A percentile compares a stretch with the other conserved stretches of the same genome.
Conservation (phyloP, 2,797 vertebrate species). For the Arrhamphus sclerolepis region DNA sequence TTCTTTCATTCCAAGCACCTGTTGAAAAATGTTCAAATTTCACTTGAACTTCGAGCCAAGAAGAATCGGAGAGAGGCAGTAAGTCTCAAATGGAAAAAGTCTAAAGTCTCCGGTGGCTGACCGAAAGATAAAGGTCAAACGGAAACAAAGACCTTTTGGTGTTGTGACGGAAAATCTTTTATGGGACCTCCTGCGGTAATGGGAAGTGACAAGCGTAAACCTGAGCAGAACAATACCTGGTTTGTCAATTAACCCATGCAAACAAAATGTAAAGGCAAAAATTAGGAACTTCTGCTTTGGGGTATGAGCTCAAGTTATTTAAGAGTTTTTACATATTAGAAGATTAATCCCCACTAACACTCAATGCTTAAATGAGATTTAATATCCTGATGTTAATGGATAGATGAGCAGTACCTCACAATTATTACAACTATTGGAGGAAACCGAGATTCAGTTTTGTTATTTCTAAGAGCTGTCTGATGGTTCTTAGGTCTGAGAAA, state of each 20-base stretch:
- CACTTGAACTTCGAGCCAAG: slow-evolving; percentile 14
- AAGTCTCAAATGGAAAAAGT: slow-evolving; percentile 48
- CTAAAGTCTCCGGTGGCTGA: slow-evolving; percentile 33
- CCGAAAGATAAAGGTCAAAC: slow-evolving; percentile 52
- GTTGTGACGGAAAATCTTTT: slow-evolving; percentile 69
- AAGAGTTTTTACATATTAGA: too few relatives aligned
- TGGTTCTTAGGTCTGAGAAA: too few relatives aligned
- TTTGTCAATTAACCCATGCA: slow-evolving; percentile 70
- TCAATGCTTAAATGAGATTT: too few relatives aligned
- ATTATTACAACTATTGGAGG: too few relatives aligned
- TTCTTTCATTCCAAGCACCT: slow-evolving; percentile 56
- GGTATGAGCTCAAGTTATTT: not conserved
- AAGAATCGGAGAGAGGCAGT: slow-evolving; percentile 27
- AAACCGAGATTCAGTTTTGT: too few relatives aligned
- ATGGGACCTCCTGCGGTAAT: slow-evolving; percentile 60
- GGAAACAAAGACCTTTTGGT: slow-evolving; percentile 75
- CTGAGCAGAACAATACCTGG: slow-evolving; percentile 58
- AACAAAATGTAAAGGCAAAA: slow-evolving; percentile 40
- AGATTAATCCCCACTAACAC: too few relatives aligned
- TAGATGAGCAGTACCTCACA: too few relatives aligned
- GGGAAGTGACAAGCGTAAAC: slow-evolving; percentile 64
- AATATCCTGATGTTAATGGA: not conserved
- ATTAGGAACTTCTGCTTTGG: slow-evolving; percentile 39
- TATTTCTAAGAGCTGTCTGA: too few relatives aligned
- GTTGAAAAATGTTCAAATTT: slow-evolving; percentile 59